Evolutionary conservation across 1,140 invertebrate genomes (phyloP).

Genomic region (Drosophila novamexicana): DNA sequence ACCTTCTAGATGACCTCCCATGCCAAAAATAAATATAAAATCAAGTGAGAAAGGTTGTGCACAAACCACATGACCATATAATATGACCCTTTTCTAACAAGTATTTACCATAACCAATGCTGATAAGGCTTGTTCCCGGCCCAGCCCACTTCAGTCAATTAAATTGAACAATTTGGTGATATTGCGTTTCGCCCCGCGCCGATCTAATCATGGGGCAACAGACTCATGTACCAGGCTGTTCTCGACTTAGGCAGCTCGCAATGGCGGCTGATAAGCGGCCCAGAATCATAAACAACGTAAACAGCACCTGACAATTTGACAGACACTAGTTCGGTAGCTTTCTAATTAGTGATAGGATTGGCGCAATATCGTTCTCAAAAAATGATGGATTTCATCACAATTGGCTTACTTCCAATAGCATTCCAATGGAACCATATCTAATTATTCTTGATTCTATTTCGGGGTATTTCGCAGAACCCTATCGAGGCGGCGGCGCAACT

Average conservation of each 20-base stretch:
- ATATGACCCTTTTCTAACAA: slow-evolving; percentile 5
- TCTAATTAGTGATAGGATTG: slow-evolving; percentile 31
- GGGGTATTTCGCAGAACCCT: slow-evolving; percentile 52
- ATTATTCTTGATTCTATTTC: slow-evolving; percentile 3
- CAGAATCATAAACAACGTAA: slow-evolving; percentile 35
- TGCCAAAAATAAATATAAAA: too few species aligned
- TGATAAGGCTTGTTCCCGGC: slow-evolving; percentile 36
- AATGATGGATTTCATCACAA: not conserved
- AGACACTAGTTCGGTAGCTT: slow-evolving; percentile 24
- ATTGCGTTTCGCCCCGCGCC: slow-evolving; percentile 38
- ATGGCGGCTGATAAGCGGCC: slow-evolving; percentile 20
- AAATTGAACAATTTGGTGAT: slow-evolving; percentile 66
- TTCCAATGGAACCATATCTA: not conserved
- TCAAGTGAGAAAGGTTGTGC: too few species aligned
- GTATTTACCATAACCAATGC: slow-evolving; percentile 18
- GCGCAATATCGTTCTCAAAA: not conserved
- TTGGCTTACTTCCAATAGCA: not conserved
- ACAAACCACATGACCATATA: not conserved
- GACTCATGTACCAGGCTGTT: slow-evolving; percentile 8
- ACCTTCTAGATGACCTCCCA: too few species aligned
- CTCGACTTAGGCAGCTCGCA: not conserved
- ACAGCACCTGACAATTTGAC: slow-evolving; percentile 43
- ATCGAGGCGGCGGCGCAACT: slow-evolving; percentile 30
- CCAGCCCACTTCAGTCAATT: slow-evolving; percentile 68
- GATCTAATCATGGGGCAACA: slow-evolving; percentile 44